phyloP scores from a whole-genome alignment of 2,113 vertebrate genomes.

The Lepus europaeus region DNA sequence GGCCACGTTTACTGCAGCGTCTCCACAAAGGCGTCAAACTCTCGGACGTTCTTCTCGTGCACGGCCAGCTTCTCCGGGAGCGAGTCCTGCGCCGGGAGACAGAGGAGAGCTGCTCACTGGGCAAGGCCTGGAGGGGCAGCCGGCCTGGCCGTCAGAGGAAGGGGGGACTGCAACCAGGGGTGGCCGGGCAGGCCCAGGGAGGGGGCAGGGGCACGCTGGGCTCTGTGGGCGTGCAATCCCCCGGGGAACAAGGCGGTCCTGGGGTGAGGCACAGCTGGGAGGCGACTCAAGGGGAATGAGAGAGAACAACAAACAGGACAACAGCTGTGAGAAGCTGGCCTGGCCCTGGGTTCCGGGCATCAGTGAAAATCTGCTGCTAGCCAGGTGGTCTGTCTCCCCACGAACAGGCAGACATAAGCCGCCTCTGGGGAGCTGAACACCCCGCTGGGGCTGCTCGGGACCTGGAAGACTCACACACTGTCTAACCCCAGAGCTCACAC shows the following conservation, averaged over 20 bases:
- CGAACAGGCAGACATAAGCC: background rate
- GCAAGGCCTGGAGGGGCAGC: background rate
- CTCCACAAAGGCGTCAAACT: conserved; percentile 99
- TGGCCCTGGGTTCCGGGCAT: too few species aligned
- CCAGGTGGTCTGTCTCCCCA: background rate
- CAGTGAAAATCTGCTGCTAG: background rate
- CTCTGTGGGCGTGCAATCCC: background rate
- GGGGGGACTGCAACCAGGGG: background rate
- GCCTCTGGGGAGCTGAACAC: background rate
- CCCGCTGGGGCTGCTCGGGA: too few species aligned
- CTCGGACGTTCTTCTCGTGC: conserved; percentile 97
- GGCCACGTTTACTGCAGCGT: conserved; percentile 93
- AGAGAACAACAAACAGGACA: background rate
- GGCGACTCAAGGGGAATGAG: background rate
- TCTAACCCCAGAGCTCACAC: background rate
- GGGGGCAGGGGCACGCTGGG: background rate
- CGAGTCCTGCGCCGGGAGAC: conserved; percentile 91
- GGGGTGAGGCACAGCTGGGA: background rate
- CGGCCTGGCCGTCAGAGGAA: background rate
- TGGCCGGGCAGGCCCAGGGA: background rate
- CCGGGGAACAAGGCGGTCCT: background rate
- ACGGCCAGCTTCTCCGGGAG: conserved; percentile 97
- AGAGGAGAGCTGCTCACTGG: conserved; percentile 27
- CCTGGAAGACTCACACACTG: too few species aligned
- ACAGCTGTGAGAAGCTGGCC: background rate